Evolutionary conservation across 2,113 vertebrate genomes (phyloP), one percentile per base, ranked within the genome.

Genomic region (Melanocharis versteri): DNA sequence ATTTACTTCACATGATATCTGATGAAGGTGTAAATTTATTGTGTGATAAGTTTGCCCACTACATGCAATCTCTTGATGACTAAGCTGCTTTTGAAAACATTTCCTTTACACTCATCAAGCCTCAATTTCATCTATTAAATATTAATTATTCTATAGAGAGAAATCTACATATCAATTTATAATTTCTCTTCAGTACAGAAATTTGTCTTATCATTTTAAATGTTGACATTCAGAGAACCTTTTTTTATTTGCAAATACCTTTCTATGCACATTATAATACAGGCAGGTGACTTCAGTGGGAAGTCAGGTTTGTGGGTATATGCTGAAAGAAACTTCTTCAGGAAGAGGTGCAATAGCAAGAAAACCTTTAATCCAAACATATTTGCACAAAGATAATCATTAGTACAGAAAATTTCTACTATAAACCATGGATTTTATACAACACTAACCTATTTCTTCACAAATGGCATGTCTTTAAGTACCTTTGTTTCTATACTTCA

Each of bases 191-290:
- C 73, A 86, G 31, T 42, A 58, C n/a, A 79, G 22, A 30, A 76
- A 31, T 70, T 83, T 6, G 75, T 76, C 11, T 14, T 82, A 85
- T 54, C 27, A 87, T 61, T 95, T 96, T 69, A 47, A 81, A 93
- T 93, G 84, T 87, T 89, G 87, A 83, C 68, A 78, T 92, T 78
- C 75, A 44, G 50, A 58, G 76, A 81, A 27, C 6, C n/a, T 93
- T 87, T 95, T 62, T 87, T 60, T 66, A 65, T 83, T 89, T 96
- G 42, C 54, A 69, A 35, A 53, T 88, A 83, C n/a, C 10, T 95
- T 94, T 64, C 42, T 48, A 48, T 72, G 72, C 10, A 86, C n/a
- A 13, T 83, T 73, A 57, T 24, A 77, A 58, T 79, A 50, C 70
- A 35, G 20, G 13, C n/a, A 82, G 7, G 33, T 53, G 57, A 48